Evolutionary conservation across 1,140 invertebrate species (phyloP), one percentile per base, ranked within the genome.

Genomic region (Plodia interpunctella): DNA sequence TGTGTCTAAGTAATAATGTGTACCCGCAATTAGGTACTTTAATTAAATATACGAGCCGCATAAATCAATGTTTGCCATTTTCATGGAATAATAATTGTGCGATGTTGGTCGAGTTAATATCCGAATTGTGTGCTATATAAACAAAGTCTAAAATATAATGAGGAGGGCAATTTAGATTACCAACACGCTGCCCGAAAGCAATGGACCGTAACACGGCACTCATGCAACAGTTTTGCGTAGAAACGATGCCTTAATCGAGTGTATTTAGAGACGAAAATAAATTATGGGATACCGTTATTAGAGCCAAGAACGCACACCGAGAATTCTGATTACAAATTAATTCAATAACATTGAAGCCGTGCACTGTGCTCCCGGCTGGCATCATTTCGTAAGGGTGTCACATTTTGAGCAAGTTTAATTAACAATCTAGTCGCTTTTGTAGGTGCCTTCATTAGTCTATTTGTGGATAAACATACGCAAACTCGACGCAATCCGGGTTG

Each of bases 331-430:
- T 85, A 85, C 78, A 78, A 82, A 84, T 85, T 83, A 87, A 87
- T 88, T 85, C 78, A 82, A 83, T 83, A 82, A 83, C 74, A 82
- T 86, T 83, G 74, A 80, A 84, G 74, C 74, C 74, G 80, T 88
- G 78, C 81, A 83, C 76, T 82, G 77, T 83, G 72, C 79, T 80
- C 78, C 77, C 78, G 65, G 70, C 70, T 76, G 73, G 78, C 84
- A 76, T 85, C 79, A 85, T 85, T 89, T 81, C 73, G 82, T 85
- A 85, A 84, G 84, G 84, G 80, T 89, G 83, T 86, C 83, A 86
- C 87, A 89, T 88, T 88, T 88, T 86, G 77, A 87, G 82, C 82
- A 81, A 86, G 83, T 89, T 89, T 86, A 89, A 89, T 89, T 88
- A 88, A 88, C 83, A 89, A 88, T 86, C 81, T 86, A 88, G 81